phyloP scores from a whole-genome alignment of 1,140 invertebrate species.

The Trachelipus rathkii region DNA sequence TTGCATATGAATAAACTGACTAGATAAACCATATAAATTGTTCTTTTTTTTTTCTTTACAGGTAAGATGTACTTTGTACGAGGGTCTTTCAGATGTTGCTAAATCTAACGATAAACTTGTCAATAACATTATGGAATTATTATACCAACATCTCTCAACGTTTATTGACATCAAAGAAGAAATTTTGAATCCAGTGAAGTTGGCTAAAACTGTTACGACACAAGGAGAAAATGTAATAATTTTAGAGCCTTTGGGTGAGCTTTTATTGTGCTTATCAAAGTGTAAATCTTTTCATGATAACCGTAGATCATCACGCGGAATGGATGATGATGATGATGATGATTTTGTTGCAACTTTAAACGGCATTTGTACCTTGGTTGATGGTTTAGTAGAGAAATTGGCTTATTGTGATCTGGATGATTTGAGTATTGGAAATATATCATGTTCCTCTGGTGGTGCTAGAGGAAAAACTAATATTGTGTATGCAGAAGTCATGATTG shows the following conservation, averaged over 20 bases:
- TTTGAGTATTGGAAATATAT: conserved; percentile 49
- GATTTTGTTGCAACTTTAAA: conserved; percentile 25
- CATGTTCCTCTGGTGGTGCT: conserved; percentile 49
- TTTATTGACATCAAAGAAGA: conserved; percentile 32
- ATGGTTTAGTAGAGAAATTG: conserved; percentile 34
- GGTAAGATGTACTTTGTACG: conserved; percentile 50
- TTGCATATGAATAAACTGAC: too few relatives aligned
- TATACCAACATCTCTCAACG: conserved; percentile 47
- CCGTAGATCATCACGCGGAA: neutral
- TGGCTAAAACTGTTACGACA: conserved; percentile 29
- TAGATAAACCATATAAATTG: too few relatives aligned
- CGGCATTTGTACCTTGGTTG: conserved; percentile 35
- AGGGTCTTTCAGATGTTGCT: conserved; percentile 48
- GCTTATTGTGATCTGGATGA: conserved; percentile 40
- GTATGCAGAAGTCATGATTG: conserved; percentile 50
- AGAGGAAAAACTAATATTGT: conserved; percentile 51
- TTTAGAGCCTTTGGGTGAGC: conserved; percentile 41
- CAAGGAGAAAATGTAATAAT: conserved; percentile 37
- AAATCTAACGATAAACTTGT: too few relatives aligned
- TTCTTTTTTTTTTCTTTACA: conserved; percentile 38
- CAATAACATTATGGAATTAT: too few relatives aligned
- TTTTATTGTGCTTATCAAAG: conserved; percentile 27
- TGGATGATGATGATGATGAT: conserved; percentile 34
- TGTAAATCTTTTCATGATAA: conserved; percentile 18
- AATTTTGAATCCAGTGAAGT: conserved; percentile 32